Evolutionary conservation across 2,797 vertebrate species (phyloP).

Genomic region (Cheirogaleus major): DNA sequence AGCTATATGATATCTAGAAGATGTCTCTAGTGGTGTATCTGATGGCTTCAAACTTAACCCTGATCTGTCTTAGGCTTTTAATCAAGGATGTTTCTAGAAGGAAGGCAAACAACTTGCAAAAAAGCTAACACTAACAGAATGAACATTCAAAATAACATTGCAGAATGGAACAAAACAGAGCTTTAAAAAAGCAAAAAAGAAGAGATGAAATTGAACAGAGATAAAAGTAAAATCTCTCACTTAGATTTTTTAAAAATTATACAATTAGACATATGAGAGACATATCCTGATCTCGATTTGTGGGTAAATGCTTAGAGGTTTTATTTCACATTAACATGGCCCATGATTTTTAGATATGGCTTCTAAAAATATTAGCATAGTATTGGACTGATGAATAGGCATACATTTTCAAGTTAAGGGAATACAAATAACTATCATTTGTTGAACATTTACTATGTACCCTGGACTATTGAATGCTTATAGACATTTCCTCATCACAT

Average conservation of each 20-base stretch:
- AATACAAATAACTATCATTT: not conserved
- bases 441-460: not conserved
- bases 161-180: not conserved
- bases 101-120: not conserved
- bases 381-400: not conserved
- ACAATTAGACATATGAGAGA: not conserved
- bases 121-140: not conserved
- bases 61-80: not conserved
- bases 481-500: not conserved
- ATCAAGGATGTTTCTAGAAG: not conserved
- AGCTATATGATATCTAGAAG: not conserved
- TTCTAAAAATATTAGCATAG: slow-evolving; percentile 3
- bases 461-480: not conserved
- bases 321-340: not conserved
- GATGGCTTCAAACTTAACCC: not conserved
- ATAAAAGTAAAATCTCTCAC: not conserved
- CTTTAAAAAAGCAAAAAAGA: not conserved
- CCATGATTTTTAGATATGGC: not conserved
- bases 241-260: not conserved
- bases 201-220: not conserved
- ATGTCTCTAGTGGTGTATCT: not conserved
- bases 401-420: not conserved
- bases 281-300: not conserved
- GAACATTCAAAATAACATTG: not conserved
- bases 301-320: not conserved